Evolutionary conservation across 1,140 invertebrate genomes (phyloP).

Genomic region (Leptestheria dahalacensis): DNA sequence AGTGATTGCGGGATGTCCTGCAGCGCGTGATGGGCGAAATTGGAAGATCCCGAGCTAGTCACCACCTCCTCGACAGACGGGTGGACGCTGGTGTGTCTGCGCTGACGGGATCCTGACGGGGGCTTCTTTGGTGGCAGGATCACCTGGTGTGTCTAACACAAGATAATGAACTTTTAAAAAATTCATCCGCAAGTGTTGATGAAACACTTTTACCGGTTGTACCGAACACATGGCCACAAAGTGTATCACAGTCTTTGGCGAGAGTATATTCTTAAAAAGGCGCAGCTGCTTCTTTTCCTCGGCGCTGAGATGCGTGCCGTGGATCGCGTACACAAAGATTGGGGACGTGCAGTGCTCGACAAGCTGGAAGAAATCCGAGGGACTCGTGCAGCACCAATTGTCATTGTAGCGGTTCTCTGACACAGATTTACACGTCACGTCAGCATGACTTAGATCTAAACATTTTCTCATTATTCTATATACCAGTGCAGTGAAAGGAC

Average conservation of each 20-base stretch:
- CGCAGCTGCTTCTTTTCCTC: slow-evolving; percentile 7
- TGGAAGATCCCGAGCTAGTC: not conserved
- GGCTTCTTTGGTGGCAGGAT: not conserved
- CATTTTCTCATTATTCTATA: not conserved
- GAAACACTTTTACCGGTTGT: not conserved
- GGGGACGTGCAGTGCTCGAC: slow-evolving; percentile 6
- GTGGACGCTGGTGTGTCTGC: slow-evolving; percentile 5
- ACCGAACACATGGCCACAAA: not conserved
- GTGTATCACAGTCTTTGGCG: slow-evolving; percentile 2
- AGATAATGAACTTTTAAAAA: not conserved
- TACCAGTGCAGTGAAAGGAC: not conserved
- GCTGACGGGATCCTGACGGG: not conserved
- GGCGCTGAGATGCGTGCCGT: not conserved
- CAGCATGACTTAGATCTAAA: not conserved
- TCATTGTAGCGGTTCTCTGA: slow-evolving; percentile 1
- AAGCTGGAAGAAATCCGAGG: not conserved
- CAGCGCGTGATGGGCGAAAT: not conserved
- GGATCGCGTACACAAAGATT: slow-evolving; percentile 1
- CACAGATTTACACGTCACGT: not conserved
- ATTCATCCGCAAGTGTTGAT: not conserved
- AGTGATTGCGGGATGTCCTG: not conserved
- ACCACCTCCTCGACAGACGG: not conserved
- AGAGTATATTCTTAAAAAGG: slow-evolving; percentile 1
- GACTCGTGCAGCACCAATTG: slow-evolving; percentile 5
- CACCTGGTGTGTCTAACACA: not conserved